Evolutionary conservation across 2,113 vertebrate species (phyloP).

Genomic region (Vidua chalybeata): DNA sequence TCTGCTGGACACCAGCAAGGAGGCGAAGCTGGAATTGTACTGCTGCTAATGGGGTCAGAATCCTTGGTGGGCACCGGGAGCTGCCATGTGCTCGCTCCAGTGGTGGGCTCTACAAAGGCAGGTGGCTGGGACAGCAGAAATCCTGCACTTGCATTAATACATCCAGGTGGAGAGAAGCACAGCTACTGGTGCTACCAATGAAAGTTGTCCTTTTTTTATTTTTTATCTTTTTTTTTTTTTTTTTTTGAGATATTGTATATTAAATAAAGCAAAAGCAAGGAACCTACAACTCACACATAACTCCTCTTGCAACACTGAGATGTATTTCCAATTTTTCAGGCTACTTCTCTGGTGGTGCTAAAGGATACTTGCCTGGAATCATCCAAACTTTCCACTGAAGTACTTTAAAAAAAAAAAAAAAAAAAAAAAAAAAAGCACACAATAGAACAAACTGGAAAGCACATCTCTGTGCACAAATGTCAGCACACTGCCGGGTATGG

Average conservation of each 20-base stretch:
- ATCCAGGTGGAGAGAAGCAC: neutral
- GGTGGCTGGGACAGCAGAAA: neutral
- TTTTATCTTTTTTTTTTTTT: neutral
- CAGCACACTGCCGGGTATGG: slow-evolving; percentile 45
- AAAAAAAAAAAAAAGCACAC: slow-evolving; percentile 2
- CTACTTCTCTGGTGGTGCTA: slow-evolving; percentile 34
- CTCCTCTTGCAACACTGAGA: neutral
- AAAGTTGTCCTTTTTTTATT: neutral
- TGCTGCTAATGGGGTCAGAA: rapidly evolving
- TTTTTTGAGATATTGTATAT: neutral
- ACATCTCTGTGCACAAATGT: slow-evolving; percentile 56
- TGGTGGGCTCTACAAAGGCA: neutral
- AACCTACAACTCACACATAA: neutral
- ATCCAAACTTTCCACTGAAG: slow-evolving; percentile 39
- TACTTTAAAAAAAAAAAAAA: neutral
- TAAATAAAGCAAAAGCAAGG: neutral
- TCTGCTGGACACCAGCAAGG: neutral
- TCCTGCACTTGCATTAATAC: neutral
- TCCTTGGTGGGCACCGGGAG: rapidly evolving
- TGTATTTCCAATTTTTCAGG: slow-evolving; percentile 18
- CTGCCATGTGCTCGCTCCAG: rapidly evolving
- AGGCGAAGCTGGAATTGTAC: rapidly evolving
- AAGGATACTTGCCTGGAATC: slow-evolving; percentile 1
- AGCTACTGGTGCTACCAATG: neutral
- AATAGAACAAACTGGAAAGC: slow-evolving; percentile 60